phyloP scores from a whole-genome alignment of 2,797 vertebrate genomes.

The Acomys russatus region DNA sequence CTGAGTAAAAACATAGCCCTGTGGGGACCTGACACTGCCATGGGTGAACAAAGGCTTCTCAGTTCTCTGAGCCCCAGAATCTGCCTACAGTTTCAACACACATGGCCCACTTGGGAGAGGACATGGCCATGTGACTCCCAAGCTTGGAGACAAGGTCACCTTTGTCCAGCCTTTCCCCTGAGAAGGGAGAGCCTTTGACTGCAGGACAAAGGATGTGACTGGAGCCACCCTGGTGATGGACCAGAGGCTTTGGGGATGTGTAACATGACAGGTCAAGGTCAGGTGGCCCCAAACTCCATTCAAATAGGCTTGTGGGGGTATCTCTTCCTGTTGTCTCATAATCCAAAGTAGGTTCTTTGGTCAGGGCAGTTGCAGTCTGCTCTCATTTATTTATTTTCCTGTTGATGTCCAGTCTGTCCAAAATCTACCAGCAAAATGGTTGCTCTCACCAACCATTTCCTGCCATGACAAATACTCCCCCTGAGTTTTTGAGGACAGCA shows the following conservation, averaged over 20 bases:
- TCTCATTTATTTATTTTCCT: constrained; percentile 36
- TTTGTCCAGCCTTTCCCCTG: constrained; percentile 63
- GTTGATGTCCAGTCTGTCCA: constrained; percentile 10
- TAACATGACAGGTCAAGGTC: not conserved
- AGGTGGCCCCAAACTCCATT: not conserved
- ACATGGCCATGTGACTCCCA: constrained; percentile 69
- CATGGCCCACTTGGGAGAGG: constrained; percentile 56
- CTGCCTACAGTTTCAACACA: constrained; percentile 57
- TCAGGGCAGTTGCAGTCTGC: not conserved
- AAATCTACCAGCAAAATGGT: constrained; percentile 44
- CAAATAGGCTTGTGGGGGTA: not conserved
- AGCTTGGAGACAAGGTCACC: constrained; percentile 73
- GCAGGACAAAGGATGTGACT: constrained; percentile 47
- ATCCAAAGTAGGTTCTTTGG: not conserved
- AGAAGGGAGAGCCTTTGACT: constrained; percentile 45
- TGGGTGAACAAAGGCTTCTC: constrained; percentile 72
- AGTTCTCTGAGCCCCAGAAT: constrained; percentile 66
- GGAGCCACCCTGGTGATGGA: not conserved
- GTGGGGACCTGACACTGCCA: constrained; percentile 1
- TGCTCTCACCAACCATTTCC: constrained; percentile 62
- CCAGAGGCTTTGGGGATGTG: not conserved
- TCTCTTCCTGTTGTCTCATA: not conserved
- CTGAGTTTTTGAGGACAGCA: constrained; percentile 21
- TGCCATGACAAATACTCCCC: constrained; percentile 71
- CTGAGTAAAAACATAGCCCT: constrained; percentile 70